These are phyloP conservation scores for Olivierus martensii DNA, from an alignment of 1,140 invertebrate species.

Conservation along the genomic window DNA sequence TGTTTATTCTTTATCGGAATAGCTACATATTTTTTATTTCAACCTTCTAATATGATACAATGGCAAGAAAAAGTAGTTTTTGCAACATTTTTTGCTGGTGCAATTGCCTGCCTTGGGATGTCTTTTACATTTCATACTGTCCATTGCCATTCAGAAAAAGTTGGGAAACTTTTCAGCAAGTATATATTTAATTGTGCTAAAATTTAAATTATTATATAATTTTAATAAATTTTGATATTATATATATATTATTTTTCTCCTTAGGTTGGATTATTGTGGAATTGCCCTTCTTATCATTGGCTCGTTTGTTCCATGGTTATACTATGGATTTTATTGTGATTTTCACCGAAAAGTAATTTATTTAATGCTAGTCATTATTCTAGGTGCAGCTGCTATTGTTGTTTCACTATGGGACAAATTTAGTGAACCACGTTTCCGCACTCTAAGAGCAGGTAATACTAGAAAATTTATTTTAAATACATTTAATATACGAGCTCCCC, in stretches of 20 bases:
- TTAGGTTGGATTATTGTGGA: conserved; percentile 91
- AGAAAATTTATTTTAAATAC: too few relatives aligned
- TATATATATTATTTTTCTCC: conserved; percentile 16
- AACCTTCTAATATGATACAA: conserved; percentile 40
- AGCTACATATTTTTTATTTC: conserved; percentile 65
- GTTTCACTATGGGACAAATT: conserved; percentile 98
- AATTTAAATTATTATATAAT: not conserved
- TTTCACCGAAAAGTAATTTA: conserved; percentile 68
- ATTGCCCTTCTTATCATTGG: conserved; percentile 97
- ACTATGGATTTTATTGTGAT: conserved; percentile 96
- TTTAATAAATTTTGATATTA: not conserved
- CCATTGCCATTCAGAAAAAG: conserved; percentile 88
- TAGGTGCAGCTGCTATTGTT: conserved; percentile 85
- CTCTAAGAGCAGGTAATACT: conserved; percentile 56
- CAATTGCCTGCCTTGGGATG: conserved; percentile 90
- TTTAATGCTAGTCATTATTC: conserved; percentile 71
- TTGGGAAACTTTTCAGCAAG: conserved; percentile 96
- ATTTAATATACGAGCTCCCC: too few relatives aligned
- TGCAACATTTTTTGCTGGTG: conserved; percentile 85
- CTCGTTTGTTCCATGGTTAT: conserved; percentile 98
- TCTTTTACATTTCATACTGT: conserved; percentile 97
- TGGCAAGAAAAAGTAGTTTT: conserved; percentile 72
- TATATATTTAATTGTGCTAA: conserved; percentile 30
- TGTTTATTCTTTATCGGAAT: conserved; percentile 51
- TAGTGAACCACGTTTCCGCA: conserved; percentile 76